These are phyloP conservation scores for Macropis europaea DNA, from an alignment of 2,888 invertebrate genomes.

Conservation along the genomic window DNA sequence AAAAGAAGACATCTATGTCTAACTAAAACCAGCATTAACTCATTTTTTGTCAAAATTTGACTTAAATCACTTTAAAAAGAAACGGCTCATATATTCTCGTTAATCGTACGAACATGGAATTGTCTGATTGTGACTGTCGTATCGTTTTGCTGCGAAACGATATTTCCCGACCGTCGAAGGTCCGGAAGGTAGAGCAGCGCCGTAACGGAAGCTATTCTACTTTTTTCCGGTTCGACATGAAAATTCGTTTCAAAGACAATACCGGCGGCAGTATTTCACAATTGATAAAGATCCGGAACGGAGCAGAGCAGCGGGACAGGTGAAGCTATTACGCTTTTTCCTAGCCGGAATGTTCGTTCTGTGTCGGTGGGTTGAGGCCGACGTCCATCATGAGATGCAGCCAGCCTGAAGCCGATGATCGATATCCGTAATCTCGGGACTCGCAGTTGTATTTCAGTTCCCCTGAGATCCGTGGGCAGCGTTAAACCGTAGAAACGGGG, in stretches of 20 bases:
- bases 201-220: constrained; percentile 13
- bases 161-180: constrained; percentile 2
- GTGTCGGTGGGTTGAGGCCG: not conserved
- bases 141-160: no score
- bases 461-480: not conserved
- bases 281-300: constrained; percentile 29
- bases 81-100: no score
- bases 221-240: not conserved
- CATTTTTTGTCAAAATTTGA: no score
- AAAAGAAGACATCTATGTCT: no score
- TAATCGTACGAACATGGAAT: no score
- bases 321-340: constrained; percentile 7
- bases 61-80: no score
- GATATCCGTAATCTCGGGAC: constrained; percentile 46
- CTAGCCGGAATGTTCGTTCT: constrained; percentile 1
- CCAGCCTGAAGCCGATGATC: constrained; percentile 43
- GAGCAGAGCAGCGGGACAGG: not conserved
- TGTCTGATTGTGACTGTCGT: no score
- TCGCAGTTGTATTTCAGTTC: constrained; percentile 29
- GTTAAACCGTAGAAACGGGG: constrained; percentile 28
- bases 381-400: constrained; percentile 37
- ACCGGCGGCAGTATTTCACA: constrained; percentile 28
- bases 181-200: not conserved
- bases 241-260: constrained; percentile 33
- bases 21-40: no score